Percentiles rank a stretch among this genome's conserved stretches.
These are phyloP conservation scores for Drosophila sechellia DNA, from an alignment of 1,140 invertebrate species.

Conservation along the genomic window DNA sequence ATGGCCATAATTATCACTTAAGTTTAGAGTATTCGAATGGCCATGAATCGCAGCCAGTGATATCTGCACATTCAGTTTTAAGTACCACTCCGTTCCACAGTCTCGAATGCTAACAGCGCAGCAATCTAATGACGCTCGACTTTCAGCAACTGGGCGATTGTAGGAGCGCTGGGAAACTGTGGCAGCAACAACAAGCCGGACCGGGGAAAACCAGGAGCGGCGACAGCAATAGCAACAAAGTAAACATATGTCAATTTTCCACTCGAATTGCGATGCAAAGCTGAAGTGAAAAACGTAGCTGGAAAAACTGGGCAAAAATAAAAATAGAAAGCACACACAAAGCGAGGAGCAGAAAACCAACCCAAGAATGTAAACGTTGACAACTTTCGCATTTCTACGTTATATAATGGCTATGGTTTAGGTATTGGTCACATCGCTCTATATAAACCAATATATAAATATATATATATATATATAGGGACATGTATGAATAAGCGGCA, in stretches of 20 bases:
- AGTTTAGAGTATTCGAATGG: not conserved
- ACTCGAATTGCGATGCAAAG: constrained; percentile 81
- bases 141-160: constrained; percentile 56
- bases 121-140: constrained; percentile 70
- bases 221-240: constrained; percentile 60
- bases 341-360: constrained; percentile 41
- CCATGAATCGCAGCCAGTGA: not conserved
- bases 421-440: constrained; percentile 17
- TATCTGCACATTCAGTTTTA: not conserved
- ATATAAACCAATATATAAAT: constrained; percentile 6
- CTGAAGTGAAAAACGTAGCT: constrained; percentile 75
- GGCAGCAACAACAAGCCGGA: constrained; percentile 36
- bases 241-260: constrained; percentile 83
- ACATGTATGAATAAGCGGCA: constrained; percentile 39
- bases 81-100: constrained; percentile 20
- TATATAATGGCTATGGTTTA: constrained; percentile 41
- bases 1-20: not conserved
- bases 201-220: constrained; percentile 28
- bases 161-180: constrained; percentile 36
- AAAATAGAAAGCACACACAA: constrained; percentile 48
- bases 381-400: constrained; percentile 60
- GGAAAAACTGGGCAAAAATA: constrained; percentile 46
- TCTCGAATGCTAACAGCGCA: constrained; percentile 31
- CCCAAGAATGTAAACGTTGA: constrained; percentile 70
- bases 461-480: constrained; percentile 13